Base-by-base conservation (phyloP, 2,888 invertebrate species). In the Congeria kusceri region DNA sequence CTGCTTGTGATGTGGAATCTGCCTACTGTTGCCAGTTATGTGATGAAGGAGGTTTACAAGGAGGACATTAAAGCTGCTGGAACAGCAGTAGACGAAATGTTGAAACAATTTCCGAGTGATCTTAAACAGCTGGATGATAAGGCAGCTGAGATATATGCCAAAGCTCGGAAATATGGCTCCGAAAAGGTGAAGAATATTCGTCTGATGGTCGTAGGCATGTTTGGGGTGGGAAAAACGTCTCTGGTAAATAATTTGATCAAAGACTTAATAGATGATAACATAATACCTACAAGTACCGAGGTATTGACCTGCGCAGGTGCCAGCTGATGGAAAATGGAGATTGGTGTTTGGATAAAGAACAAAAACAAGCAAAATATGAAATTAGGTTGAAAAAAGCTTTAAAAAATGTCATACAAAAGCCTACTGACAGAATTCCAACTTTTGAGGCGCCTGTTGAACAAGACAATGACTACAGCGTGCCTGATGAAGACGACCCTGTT, bases 1-100 rank as follows among this genome's bases (percentile, higher is more conserved):
- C 59, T 76, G 9, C 18, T 70, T n/a, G 25, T 28, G 4, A 49
- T 75, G 53, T 76, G 76, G 76, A 27, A 46, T 20, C 49, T 65
- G 39, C 46, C 46, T 53, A 46, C 15, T 25, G 23, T 69, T 39
- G 27, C 63, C n/a, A 49, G 25, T 23, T 9, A 27, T 25, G 15
- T 57, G n/a, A 39, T 39, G 23, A 25, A 68, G n/a, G 32, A 32
- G 32, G 32, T 32, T 32, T 32, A 32, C 32, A 7, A 9, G 4
- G 32, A 32, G 5, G 9, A 32, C 9, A 32, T 32, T 32, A 4
- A 63, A n/a, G 27, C 27, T 9, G 20, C 20, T 2, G 27, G 18
- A 13, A 23, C 44, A 46, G 28, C 23, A 53, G 5, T 27, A 27
- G 53, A 29, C 18, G 62, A 57, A 28, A 39, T 56, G 27, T 20